Conservation (phyloP, 2,113 vertebrate genomes). For the Benitochromis conjunctus region DNA sequence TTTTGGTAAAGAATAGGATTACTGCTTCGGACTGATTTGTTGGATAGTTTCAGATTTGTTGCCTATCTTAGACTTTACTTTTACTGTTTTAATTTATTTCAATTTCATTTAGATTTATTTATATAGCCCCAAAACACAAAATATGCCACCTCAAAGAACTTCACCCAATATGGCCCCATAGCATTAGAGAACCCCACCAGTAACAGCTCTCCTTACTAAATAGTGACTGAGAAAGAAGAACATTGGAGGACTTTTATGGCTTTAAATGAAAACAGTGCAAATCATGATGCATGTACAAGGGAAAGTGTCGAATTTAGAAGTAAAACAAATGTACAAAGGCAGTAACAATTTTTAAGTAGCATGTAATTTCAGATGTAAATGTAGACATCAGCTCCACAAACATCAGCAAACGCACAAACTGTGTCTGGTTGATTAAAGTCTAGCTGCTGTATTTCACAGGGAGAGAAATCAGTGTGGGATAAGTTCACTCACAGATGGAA, state of each 20-base stretch:
- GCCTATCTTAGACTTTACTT: no score
- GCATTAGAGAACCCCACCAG: neutral
- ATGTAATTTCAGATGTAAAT: neutral
- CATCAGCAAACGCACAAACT: neutral
- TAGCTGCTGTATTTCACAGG: neutral
- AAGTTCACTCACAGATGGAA: neutral
- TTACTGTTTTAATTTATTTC: no score
- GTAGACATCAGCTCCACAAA: neutral
- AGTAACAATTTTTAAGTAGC: fast-evolving
- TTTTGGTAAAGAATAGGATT: no score
- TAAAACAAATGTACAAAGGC: neutral
- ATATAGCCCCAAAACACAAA: no score
- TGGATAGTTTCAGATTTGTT: no score
- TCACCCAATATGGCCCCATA: neutral
- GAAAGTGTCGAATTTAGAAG: neutral
- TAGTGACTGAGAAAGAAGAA: neutral
- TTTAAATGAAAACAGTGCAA: neutral
- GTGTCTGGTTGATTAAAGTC: neutral
- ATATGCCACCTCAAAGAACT: neutral
- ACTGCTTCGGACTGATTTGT: no score
- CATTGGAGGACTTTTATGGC: neutral
- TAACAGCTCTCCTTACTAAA: neutral
- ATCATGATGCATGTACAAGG: neutral
- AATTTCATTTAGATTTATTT: no score
- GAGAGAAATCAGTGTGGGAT: neutral